Percentiles rank a stretch among this genome's conserved stretches.
These are phyloP conservation scores for Sarcophilus harrisii DNA, from an alignment of 2,797 vertebrate genomes.

Conservation along the genomic window DNA sequence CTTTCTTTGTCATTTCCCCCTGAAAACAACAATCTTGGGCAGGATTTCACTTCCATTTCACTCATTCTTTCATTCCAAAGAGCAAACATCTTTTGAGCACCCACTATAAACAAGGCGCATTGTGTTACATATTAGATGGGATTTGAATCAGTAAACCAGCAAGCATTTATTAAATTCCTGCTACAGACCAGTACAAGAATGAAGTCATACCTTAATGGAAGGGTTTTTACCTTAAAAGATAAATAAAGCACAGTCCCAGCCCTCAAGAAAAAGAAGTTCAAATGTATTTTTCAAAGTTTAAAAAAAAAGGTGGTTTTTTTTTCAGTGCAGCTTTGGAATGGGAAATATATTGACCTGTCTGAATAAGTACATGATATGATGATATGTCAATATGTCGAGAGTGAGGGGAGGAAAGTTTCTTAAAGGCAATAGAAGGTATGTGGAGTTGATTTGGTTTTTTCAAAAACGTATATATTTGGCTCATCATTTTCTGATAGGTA, in stretches of 20 bases:
- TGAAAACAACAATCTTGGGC: constrained; percentile 52
- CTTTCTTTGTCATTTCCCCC: constrained; percentile 61
- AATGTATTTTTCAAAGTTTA: constrained; percentile 64
- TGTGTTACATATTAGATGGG: neutral
- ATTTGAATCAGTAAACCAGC: neutral
- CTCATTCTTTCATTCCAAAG: neutral
- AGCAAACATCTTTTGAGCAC: neutral
- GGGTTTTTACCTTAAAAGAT: neutral
- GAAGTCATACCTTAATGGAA: neutral
- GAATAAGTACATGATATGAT: constrained; percentile 35
- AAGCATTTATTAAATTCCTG: neutral
- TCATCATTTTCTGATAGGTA: neutral
- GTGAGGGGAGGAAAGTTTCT: constrained; percentile 45
- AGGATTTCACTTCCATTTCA: constrained; percentile 64
- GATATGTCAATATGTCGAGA: constrained; percentile 45
- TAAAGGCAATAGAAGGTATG: constrained; percentile 14
- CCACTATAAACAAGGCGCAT: neutral
- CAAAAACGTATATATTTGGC: neutral
- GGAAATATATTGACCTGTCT: constrained; percentile 55
- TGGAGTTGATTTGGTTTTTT: constrained; percentile 32
- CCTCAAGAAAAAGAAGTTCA: constrained; percentile 54
- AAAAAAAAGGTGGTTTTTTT: constrained; percentile 24
- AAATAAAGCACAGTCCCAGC: neutral
- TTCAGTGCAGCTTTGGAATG: constrained; percentile 63
- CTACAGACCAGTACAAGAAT: neutral